Base-by-base conservation (phyloP, 2,888 invertebrate genomes). In the Morpho deidamia region DNA sequence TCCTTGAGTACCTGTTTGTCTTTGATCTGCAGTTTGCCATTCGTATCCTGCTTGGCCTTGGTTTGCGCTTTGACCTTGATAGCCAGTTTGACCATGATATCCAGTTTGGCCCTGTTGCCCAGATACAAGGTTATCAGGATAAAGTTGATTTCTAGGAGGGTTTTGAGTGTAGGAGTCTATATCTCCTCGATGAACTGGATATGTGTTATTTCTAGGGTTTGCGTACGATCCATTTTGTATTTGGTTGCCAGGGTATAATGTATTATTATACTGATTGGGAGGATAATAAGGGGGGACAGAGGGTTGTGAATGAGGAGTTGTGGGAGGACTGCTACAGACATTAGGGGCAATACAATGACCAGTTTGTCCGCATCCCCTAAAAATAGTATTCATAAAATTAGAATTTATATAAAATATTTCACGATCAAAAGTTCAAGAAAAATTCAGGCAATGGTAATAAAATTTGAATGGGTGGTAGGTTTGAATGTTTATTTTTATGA, bases 301-400 rank as follows among this genome's bases (percentile, higher is more conserved):
- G 47, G 32, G 52, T 49, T 50, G 51, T 51, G 7, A n/a, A n/a
- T n/a, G 54, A 49, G 53, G 11, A 34, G 84, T 84, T 54, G 86
- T 62, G 12, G 34, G 10, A 11, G 82, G 69, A 67, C 87, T 71
- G 38, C 68, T 68, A 58, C 91, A 91, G 1, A 70, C 70, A 55
- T 86, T 77, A 0, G 82, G 81, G 11, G 78, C 70, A 11, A 81
- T 58, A 51, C 83, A 81, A 44, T 70, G 76, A 1, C 83, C 86
- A 12, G 68, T 67, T 7, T 72, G 67, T 60, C 83, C 80, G 65
- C 93, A 93, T 2, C 77, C 76, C 55, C 93, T 90, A 58, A 72
- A 71, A 71, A 52, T 43, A 55, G 11, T 33, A 42, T 1, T 23
- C 3, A 23, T 23, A 23, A 1, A 23, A 23, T 23, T 0, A 23